Base-by-base conservation (phyloP, 2,797 vertebrate genomes). In the Karalla daura region DNA sequence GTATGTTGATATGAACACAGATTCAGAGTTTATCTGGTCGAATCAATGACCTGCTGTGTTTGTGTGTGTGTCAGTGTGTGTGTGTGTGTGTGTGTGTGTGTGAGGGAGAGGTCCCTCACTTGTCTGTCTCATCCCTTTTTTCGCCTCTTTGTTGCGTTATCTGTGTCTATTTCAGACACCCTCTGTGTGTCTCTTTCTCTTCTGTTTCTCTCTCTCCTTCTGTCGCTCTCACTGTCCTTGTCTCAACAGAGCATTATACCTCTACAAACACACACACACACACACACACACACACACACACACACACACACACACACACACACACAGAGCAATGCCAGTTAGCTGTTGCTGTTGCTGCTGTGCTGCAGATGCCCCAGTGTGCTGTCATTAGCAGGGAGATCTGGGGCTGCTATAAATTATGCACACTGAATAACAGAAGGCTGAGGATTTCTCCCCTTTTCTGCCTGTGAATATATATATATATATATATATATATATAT, bases 331-430 rank as follows among this genome's bases (percentile, higher is more conserved):
- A 71, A 76, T 74, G 71, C 70, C 78, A 83, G 86, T 81, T 88
- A 88, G 88, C 81, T 86, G 81, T 87, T 86, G 84, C 81, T 84
- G 72, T 74, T 85, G 87, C 87, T 81, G 88, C 86, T 88, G 83
- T 86, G 90, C 87, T 89, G 89, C 88, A 91, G 86, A 91, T 91
- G 84, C 88, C 87, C 86, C 78, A 85, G 88, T 84, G 86, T 89
- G 86, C 88, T 89, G 88, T 92, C 87, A 88, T 91, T 91, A 89
- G 89, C 84, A 79, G 75, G 80, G 82, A 92, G 91, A 92, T 92
- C 89, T 93, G 88, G 91, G 86, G 86, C 88, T 93, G 85, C 80
- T 91, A 90, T 93, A 89, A 93, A 93, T 93, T 90, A 93, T 93
- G 90, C 88, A 93, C 79, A 81, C 79, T 76, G 88, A 87, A 89